Conservation (phyloP, 2,797 vertebrate genomes). For the Podarcis siculus region DNA sequence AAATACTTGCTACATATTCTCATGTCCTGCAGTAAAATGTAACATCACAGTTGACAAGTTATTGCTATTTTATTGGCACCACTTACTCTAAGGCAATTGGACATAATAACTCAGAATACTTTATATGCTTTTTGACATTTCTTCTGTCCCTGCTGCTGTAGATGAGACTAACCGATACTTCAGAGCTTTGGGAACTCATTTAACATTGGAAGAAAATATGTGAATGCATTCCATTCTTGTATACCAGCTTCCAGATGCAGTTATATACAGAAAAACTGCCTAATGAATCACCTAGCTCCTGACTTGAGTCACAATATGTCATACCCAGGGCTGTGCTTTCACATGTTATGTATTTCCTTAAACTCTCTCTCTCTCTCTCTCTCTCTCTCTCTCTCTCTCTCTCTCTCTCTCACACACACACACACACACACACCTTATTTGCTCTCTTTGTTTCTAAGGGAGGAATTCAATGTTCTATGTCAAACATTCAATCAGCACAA, state of each 20-base stretch:
- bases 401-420: too few species aligned
- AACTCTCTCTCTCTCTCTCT: neutral
- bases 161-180: neutral
- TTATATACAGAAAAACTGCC: neutral
- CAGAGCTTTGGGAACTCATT: neutral
- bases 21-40: constrained; percentile 19
- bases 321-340: neutral
- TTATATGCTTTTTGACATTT: constrained; percentile 11
- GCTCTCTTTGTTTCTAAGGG: too few species aligned
- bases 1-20: constrained; percentile 9
- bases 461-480: too few species aligned
- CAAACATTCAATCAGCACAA: too few species aligned
- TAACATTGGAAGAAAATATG: constrained; percentile 1
- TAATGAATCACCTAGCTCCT: neutral
- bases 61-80: constrained; percentile 36
- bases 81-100: constrained; percentile 33
- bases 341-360: neutral
- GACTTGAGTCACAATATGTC: neutral
- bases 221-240: neutral
- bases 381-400: too few species aligned
- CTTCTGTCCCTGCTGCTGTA: neutral
- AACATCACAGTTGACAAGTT: constrained; percentile 26
- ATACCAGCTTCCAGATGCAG: neutral
- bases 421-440: too few species aligned
- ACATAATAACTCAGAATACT: constrained; percentile 23